Percentiles rank a stretch among this genome's conserved stretches.
Evolutionary conservation across 2,888 invertebrate species (phyloP).

Genomic region (Drosophila falleni): DNA sequence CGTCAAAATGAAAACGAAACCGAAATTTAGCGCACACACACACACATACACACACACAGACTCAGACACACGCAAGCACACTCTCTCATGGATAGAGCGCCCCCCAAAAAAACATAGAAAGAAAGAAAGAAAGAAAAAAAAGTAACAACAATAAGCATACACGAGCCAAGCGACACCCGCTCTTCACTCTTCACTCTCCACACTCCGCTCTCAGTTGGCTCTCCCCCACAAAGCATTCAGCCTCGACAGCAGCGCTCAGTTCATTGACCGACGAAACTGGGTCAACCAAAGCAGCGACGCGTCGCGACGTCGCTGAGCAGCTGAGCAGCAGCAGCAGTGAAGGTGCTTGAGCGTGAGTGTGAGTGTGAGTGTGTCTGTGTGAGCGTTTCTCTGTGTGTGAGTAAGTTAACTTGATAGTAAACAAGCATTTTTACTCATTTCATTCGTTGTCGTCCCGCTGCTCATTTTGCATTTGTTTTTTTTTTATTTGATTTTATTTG

Average conservation of each 20-base stretch:
- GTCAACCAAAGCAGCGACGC: conserved; percentile 67
- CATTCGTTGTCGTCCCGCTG: conserved; percentile 35
- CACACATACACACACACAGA: conserved; percentile 34
- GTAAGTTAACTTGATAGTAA: conserved; percentile 68
- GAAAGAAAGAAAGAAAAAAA: conserved; percentile 2
- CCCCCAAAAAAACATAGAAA: conserved; percentile 23
- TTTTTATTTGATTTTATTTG: conserved; percentile 24
- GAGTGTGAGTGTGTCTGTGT: conserved; percentile 13
- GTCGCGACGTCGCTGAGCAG: conserved; percentile 57
- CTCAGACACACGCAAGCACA: conserved; percentile 28
- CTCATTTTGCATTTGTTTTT: conserved; percentile 65
- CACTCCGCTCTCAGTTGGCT: conserved; percentile 8
- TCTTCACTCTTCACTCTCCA: conserved; percentile 3
- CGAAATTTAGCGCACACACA: conserved; percentile 78
- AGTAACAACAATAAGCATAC: conserved; percentile 40
- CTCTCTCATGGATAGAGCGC: conserved; percentile 42
- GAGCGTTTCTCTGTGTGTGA: conserved; percentile 40
- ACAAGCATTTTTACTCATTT: conserved; percentile 59
- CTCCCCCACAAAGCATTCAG: conserved; percentile 49
- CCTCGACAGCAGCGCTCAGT: conserved; percentile 72
- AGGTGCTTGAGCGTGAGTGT: conserved; percentile 57
- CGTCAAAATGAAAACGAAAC: conserved; percentile 83
- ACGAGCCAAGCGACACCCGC: conserved; percentile 40
- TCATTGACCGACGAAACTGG: conserved; percentile 76
- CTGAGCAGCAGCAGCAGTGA: conserved; percentile 63